Base-by-base conservation (phyloP, 2,113 vertebrate species). In the Istiophorus platypterus region DNA sequence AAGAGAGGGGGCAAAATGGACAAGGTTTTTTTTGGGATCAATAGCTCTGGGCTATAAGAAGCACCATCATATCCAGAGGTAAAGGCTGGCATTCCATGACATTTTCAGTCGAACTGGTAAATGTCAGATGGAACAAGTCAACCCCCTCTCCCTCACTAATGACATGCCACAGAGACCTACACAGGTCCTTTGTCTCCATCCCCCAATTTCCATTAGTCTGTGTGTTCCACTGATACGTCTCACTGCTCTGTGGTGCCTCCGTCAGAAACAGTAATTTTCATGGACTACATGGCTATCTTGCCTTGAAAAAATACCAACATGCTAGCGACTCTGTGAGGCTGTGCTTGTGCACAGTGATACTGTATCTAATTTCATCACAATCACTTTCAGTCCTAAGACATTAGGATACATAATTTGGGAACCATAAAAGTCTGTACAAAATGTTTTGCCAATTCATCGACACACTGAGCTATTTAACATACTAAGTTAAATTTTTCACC, bases 61-160 rank as follows among this genome's bases (percentile, higher is more conserved):
- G 58, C 83, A 72, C 75, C 69, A 88, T 90, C 87, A 85, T 92
- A 93, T 92, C 86, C 86, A 74, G 86, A 85, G 89, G 90, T 92
- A 92, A 91, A 90, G 87, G 82, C 85, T 94, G 93, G 82, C 89
- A 95, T 95, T 95, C 89, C 67, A 41, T 94, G 94, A 94, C 94
- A 94, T 95, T 95, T 95, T 91, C 91, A 87, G 80, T 85, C 62
- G 64, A 80, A 85, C 83, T 92, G 85, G 86, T 90, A 93, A 95
- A 95, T 95, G 93, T 95, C 93, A 95, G 68, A 74, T 81, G 85
- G 88, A 93, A 80, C 85, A 84, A 91, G 93, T 86, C 84, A 84
- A 86, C 79, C 86, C 39, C 79, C 64, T 78, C 76, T 76, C 69
- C 73, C 62, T 73, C 85, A 81, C 82, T 91, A 88, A 92, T 84